These are phyloP conservation scores for Orchesellides sinensis DNA, from an alignment of 2,888 invertebrate genomes.

Conservation along the genomic window DNA sequence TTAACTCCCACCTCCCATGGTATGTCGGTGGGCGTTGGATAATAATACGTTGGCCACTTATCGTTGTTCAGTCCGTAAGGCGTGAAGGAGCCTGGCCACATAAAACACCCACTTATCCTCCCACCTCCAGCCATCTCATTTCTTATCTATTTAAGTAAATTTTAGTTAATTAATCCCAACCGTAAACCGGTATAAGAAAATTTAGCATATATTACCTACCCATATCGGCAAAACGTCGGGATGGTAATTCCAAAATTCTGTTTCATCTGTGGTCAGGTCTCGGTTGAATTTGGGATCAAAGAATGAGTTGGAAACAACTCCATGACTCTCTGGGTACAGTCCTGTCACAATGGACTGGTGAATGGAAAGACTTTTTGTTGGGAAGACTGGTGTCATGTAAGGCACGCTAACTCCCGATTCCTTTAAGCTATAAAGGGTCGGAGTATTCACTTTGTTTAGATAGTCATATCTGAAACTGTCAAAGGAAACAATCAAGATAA, in stretches of 20 bases:
- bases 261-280: conserved; percentile 18
- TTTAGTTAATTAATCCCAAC: not conserved
- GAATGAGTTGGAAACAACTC: conserved; percentile 82
- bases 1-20: conserved; percentile 80
- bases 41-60: conserved; percentile 78
- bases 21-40: conserved; percentile 72
- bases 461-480: conserved; percentile 85
- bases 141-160: conserved; percentile 75
- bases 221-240: conserved; percentile 57
- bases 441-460: conserved; percentile 80
- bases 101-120: conserved; percentile 82
- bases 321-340: conserved; percentile 83
- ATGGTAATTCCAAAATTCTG: conserved; percentile 56
- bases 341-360: conserved; percentile 86
- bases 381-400: conserved; percentile 81
- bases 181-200: not conserved
- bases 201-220: conserved; percentile 22
- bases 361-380: conserved; percentile 86
- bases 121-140: conserved; percentile 80
- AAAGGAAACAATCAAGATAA: conserved; percentile 81
- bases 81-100: conserved; percentile 84
- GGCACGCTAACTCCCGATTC: conserved; percentile 80
- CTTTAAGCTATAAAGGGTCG: conserved; percentile 80
- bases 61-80: conserved; percentile 78
- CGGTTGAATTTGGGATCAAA: conserved; percentile 78